Evolutionary conservation across 2,888 invertebrate species (phyloP), one percentile per base, ranked within the genome.

Genomic region (Parascotia fuliginaria): DNA sequence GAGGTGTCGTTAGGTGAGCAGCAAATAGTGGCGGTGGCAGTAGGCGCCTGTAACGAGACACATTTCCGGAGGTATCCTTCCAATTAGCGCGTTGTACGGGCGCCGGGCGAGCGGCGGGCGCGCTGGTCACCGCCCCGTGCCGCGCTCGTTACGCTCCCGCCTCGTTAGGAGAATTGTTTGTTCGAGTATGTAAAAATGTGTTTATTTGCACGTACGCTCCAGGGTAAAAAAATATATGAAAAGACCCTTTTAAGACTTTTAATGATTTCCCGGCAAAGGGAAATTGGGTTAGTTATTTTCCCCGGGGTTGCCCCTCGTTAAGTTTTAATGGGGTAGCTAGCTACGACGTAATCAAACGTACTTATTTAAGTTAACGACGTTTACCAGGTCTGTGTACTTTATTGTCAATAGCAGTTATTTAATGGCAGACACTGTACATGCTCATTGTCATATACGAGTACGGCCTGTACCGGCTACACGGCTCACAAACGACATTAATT

Each of bases 231-330:
- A 90, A 88, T 85, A 83, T 91, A 88, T 91, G 91, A 90, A 92
- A 91, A 89, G 91, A 90, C 89, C 91, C 90, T 91, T 92, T 91
- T 90, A 90, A 91, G 91, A 92, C 91, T 90, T 92, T 92, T 91
- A 91, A 92, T 92, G 91, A 92, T 92, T 91, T 91, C 89, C 91
- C 89, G 89, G 89, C 88, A 91, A 92, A 92, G 89, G 91, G 88
- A 92, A 91, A 92, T 92, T 92, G 92, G 92, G 91, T 92, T 92
- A 92, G 92, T 91, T 92, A 92, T 91, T 91, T 90, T 90, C 89
- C 87, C 90, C 84, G 83, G 89, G 89, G 89, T 89, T 89, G 86
- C 86, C 88, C 89, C 91, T 92, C 91, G 92, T 92, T 92, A 92
- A 91, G 91, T 91, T 91, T 92, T 92, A 91, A 91, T 91, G 89